These are phyloP conservation scores for Empis stercorea DNA, from an alignment of 2,888 invertebrate genomes.

Conservation along the genomic window DNA sequence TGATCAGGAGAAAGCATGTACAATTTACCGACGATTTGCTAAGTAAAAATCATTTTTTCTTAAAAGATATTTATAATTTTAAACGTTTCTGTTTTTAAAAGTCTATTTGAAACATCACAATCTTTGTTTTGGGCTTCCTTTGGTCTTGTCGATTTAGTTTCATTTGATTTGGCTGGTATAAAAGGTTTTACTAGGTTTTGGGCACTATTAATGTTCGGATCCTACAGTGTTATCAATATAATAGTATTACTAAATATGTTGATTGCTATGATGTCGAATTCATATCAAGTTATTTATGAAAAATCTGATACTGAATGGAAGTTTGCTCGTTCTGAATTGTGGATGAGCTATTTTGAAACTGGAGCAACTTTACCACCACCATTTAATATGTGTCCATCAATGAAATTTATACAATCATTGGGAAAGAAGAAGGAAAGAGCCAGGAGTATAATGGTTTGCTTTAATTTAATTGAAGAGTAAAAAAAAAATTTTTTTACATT, in stretches of 20 bases:
- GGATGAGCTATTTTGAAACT: conserved; percentile 95
- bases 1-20: conserved; percentile 67
- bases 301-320: conserved; percentile 95
- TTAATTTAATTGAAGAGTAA: background rate
- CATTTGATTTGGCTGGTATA: conserved; percentile 87
- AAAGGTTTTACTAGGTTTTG: conserved; percentile 93
- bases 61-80: background rate
- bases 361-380: conserved; percentile 87
- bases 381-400: conserved; percentile 85
- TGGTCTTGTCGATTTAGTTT: conserved; percentile 85
- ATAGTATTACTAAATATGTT: conserved; percentile 95
- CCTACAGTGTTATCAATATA: conserved; percentile 93
- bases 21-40: conserved; percentile 78
- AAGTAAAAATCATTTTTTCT: conserved; percentile 44
- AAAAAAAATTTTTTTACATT: background rate
- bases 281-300: conserved; percentile 95
- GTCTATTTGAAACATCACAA: conserved; percentile 94
- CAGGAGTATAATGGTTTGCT: conserved; percentile 45
- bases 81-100: conserved; percentile 31
- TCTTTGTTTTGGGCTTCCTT: conserved; percentile 98
- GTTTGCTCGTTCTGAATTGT: conserved; percentile 86
- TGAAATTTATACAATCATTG: conserved; percentile 50
- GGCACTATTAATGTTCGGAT: conserved; percentile 95
- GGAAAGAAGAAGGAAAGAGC: conserved; percentile 38
- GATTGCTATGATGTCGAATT: conserved; percentile 99